Evolutionary conservation across 1,140 invertebrate genomes (phyloP), one percentile per base, ranked within the genome.

Genomic region (Diorhabda carinulata): DNA sequence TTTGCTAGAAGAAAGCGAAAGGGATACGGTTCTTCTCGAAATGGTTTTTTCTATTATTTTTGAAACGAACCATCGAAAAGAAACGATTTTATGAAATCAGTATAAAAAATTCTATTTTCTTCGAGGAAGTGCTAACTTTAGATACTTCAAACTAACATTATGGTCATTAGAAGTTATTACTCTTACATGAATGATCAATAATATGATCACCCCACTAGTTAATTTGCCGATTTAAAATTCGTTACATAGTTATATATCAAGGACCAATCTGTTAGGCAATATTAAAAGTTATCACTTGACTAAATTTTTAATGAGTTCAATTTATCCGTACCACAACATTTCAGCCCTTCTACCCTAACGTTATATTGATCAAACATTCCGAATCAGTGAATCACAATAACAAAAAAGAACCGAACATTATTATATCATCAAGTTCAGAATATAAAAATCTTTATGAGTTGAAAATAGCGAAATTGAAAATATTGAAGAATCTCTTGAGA

Each of bases 291-390:
- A 47, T 57, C 45, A 67, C 65, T 67, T 67, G 65, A 67, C 65
- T 71, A 71, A 68, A 64, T 68, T 59, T 25, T 6, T 68, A 68
- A 71, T 68, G 57, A 59, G 40, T 62, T 62, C 65, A 59, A 70
- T 47, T 62, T 43, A 42, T 60, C 43, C 69, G 47, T 64, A 69
- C 70, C 67, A 68, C 69, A 72, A 72, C 67, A 72, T 66, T 72
- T 72, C 63, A 61, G 64, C 43, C 66, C 67, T 72, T 57, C 67
- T 68, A 62, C 67, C 70, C 61, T 66, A 61, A 56, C 68, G 64
- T 58, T 64, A 64, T 73, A 73, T 73, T 67, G 72, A 73, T 73
- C 72, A 73, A 73, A 73, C 72, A 68, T 73, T 70, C 66, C 70
- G 56, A 41, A 60, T 65, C 67, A 68, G 47, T 62, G 69, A 63